Evolutionary conservation across 2,797 vertebrate species (phyloP).

Genomic region (Acanthiza pusilla): DNA sequence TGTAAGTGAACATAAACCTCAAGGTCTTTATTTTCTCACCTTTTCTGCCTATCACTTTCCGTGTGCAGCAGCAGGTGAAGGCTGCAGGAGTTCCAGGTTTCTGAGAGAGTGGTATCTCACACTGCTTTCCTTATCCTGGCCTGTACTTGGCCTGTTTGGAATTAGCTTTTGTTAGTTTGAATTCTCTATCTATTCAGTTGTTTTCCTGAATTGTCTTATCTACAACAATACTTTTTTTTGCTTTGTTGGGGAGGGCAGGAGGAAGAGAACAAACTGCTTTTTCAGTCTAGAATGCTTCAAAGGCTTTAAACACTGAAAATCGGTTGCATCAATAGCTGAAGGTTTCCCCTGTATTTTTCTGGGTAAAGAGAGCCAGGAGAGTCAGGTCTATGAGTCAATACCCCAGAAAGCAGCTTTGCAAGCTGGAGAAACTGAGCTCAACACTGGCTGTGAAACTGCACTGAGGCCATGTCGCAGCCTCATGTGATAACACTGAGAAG

Average conservation of each 20-base stretch:
- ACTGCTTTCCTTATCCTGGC: background rate
- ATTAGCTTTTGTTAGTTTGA: background rate
- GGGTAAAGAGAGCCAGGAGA: background rate
- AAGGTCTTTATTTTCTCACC: background rate
- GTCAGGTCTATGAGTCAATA: background rate
- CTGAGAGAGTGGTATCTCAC: background rate
- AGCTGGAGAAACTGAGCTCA: background rate
- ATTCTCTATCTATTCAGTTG: background rate
- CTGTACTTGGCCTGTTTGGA: background rate
- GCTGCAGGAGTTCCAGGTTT: background rate
- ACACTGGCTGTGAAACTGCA: background rate
- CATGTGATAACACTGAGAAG: background rate
- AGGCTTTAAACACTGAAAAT: background rate
- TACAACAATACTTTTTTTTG: background rate
- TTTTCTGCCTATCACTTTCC: background rate
- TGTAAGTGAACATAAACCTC: slow-evolving; percentile 38
- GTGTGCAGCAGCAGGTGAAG: background rate
- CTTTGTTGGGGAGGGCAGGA: background rate
- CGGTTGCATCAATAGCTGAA: background rate
- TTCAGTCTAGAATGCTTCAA: background rate
- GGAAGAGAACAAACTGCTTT: background rate
- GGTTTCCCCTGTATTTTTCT: background rate
- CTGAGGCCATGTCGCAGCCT: accelerated
- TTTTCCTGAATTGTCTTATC: background rate
- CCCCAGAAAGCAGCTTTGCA: background rate